A percentile compares a stretch with the other conserved stretches of the same genome.
Conservation (phyloP, 2,888 invertebrate genomes). For the Girardia tigrina region DNA sequence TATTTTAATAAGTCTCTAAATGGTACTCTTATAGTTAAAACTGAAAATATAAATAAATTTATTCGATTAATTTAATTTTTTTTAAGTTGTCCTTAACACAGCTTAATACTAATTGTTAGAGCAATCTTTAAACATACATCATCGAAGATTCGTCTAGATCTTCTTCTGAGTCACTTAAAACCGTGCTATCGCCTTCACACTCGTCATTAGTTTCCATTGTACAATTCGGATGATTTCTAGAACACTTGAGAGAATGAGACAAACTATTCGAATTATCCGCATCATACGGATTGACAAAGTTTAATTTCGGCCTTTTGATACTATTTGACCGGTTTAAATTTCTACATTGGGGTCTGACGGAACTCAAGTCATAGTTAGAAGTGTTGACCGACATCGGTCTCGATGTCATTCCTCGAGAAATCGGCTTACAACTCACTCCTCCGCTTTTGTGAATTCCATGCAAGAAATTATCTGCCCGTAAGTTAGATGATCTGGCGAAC, state of each 20-base stretch:
- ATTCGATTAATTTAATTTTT: neutral
- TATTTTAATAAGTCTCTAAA: no score
- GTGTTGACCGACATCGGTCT: neutral
- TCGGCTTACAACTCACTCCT: neutral
- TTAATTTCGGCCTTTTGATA: neutral
- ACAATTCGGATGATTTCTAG: slow-evolving; percentile 12
- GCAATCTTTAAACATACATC: neutral
- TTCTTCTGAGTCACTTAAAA: slow-evolving; percentile 13
- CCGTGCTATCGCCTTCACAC: slow-evolving; percentile 19
- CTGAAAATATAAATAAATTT: no score
- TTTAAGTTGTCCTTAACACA: neutral
- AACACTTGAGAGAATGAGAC: neutral
- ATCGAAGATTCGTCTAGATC: neutral
- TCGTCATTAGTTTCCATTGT: neutral
- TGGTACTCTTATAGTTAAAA: no score
- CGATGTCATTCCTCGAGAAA: neutral
- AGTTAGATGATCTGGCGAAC: neutral
- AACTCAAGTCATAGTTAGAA: neutral
- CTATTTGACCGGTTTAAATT: neutral
- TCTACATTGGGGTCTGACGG: neutral
- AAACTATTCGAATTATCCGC: neutral
- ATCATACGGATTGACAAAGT: slow-evolving; percentile 6
- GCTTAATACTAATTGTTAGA: neutral
- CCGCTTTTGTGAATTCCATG: neutral
- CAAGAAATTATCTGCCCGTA: neutral